Conservation (phyloP, 2,888 invertebrate species). For the Drosophila anomelani region DNA sequence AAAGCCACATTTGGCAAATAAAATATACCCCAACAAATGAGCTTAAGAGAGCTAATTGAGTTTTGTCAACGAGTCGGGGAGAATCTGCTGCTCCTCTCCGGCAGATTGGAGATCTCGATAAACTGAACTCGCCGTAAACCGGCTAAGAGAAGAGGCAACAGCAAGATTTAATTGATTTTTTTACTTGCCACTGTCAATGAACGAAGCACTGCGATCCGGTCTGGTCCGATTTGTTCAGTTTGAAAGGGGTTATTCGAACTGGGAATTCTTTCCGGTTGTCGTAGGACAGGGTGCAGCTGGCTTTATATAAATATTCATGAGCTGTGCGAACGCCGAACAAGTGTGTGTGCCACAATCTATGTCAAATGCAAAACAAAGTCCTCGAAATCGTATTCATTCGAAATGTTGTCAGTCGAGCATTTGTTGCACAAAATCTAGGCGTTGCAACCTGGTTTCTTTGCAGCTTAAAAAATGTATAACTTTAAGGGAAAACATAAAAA, state of each 20-base stretch:
- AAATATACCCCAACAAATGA: constrained; percentile 66
- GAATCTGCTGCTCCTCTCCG: constrained; percentile 2
- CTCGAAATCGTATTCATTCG: constrained; percentile 13
- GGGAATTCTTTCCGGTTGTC: constrained; percentile 29
- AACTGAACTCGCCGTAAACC: constrained; percentile 41
- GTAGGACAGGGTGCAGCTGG: constrained; percentile 31
- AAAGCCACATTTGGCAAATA: constrained; percentile 74
- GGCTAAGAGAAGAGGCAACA: constrained; percentile 24
- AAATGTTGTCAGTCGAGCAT: background rate
- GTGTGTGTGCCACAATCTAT: constrained; percentile 47
- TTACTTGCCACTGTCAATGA: constrained; percentile 33
- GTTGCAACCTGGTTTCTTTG: background rate
- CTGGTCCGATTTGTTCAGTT: constrained; percentile 31
- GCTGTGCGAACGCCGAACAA: constrained; percentile 13
- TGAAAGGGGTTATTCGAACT: constrained; percentile 19
- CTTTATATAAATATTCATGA: constrained; percentile 32
- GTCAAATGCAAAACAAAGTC: constrained; percentile 60
- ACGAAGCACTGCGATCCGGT: constrained; percentile 26
- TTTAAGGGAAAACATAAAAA: background rate
- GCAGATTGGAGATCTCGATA: constrained; percentile 45
- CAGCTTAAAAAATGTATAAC: background rate
- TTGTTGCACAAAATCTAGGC: background rate
- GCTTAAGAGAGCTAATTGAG: constrained; percentile 73
- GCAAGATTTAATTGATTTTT: too few relatives aligned
- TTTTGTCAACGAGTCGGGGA: constrained; percentile 36